Percentiles rank a stretch among this genome's conserved stretches.
Evolutionary conservation across 2,797 vertebrate species (phyloP).

Genomic region (Sphenodon punctatus): DNA sequence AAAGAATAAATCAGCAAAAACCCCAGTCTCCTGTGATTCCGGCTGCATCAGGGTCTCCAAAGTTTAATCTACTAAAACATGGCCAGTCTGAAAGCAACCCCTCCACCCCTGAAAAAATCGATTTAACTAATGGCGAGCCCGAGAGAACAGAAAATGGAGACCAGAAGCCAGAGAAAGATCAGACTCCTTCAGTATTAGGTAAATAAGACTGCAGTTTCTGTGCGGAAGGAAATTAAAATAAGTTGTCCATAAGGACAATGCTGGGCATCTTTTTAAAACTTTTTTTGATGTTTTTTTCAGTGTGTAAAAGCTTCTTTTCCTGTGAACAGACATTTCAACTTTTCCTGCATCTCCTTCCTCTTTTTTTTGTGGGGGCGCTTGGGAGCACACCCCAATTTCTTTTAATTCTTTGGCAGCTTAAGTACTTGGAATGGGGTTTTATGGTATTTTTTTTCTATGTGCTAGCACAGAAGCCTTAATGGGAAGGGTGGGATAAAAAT

Average conservation of each 20-base stretch:
- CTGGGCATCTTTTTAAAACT: too few species aligned
- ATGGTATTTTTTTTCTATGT: too few species aligned
- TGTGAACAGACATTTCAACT: too few species aligned
- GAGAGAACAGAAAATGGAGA: constrained; percentile 50
- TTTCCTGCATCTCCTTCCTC: neutral
- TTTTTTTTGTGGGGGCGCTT: neutral
- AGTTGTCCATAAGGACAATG: neutral
- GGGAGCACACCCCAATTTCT: too few species aligned
- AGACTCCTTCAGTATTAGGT: constrained; percentile 46
- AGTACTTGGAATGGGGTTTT: neutral
- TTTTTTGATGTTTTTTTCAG: too few species aligned
- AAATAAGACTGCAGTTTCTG: neutral
- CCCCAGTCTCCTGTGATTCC: constrained; percentile 79
- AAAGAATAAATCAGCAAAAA: constrained; percentile 81
- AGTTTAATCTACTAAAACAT: constrained; percentile 54
- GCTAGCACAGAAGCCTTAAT: too few species aligned
- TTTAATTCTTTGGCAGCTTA: neutral
- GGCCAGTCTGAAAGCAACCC: constrained; percentile 51
- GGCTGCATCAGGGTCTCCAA: constrained; percentile 74
- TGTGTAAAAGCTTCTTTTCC: too few species aligned
- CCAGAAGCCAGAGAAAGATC: constrained; percentile 9
- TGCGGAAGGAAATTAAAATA: neutral
- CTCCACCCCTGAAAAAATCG: constrained; percentile 22
- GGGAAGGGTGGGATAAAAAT: too few species aligned
- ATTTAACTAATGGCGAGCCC: constrained; percentile 67